Conservation (phyloP, 2,113 vertebrate species). For the Etheostoma cragini region DNA sequence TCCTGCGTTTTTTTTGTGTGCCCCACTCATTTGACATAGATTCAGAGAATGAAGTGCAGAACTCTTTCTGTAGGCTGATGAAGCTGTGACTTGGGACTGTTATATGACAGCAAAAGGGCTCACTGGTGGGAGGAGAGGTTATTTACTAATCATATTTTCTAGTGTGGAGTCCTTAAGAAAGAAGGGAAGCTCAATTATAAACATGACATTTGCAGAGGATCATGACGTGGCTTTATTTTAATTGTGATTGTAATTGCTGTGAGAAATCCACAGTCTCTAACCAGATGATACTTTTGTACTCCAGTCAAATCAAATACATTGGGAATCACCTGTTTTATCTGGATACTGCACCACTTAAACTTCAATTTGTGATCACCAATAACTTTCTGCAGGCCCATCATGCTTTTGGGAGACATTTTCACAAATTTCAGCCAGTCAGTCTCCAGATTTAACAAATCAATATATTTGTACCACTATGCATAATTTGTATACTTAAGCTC, state of each 20-base stretch:
- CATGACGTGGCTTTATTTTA: conserved; percentile 27
- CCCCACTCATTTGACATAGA: conserved; percentile 78
- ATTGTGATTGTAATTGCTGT: conserved; percentile 32
- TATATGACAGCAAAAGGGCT: conserved; percentile 6
- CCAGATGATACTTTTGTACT: conserved; percentile 11
- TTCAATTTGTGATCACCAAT: conserved; percentile 36
- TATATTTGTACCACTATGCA: conserved; percentile 56
- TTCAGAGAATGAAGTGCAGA: conserved; percentile 64
- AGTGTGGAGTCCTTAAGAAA: background rate
- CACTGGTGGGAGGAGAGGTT: background rate
- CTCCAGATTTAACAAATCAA: conserved; percentile 46
- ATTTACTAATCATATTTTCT: conserved; percentile 10
- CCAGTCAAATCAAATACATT: conserved; percentile 28
- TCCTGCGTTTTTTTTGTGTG: conserved; percentile 56
- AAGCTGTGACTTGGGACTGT: conserved; percentile 13
- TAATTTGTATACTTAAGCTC: conserved; percentile 58
- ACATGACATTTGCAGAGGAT: conserved; percentile 19
- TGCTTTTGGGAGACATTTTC: conserved; percentile 47
- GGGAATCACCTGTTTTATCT: background rate
- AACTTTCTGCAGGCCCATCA: conserved; percentile 28
- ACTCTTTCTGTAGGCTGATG: conserved; percentile 32
- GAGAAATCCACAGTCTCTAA: conserved; percentile 28
- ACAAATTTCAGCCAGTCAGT: conserved; percentile 25
- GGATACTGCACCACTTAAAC: conserved; percentile 23
- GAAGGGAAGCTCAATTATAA: conserved; percentile 31